Base-by-base conservation (phyloP, 1,140 invertebrate genomes). In the Drosophila miranda region DNA sequence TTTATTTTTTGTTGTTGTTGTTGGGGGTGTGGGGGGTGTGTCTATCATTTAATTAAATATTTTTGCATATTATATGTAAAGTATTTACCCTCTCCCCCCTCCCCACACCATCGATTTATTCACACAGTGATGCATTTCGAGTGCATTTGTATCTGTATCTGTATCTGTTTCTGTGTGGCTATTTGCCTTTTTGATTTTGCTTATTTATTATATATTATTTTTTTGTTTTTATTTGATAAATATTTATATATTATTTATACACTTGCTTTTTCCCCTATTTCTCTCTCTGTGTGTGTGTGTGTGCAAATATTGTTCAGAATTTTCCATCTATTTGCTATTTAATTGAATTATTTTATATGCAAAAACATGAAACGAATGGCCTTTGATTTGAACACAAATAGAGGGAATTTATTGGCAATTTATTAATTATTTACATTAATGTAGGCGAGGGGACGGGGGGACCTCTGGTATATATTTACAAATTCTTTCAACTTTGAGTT, bases 21-120 rank as follows among this genome's bases (percentile, higher is more conserved):
- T 55, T 46, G 63, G 16, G 16, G 16, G 16, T 16, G 16, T 16
- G 16, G 16, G 86, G 60, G 61, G 49, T 79, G 66, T 72, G 57
- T 81, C 50, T 74, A 75, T 75, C 14, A 60, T 76, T 77, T 69
- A 61, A 80, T 84, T 84, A 73, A 73, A 76, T 84, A 68, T 75
- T 80, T 69, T 78, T 70, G 59, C 63, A 66, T 77, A 38, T 38
- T 38, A 38, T 38, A 38, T 38, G 11, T 62, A 67, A 74, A 75
- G 68, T 34, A 62, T 58, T 77, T 76, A 83, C 56, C 58, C 50
- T 67, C 11, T 43, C 46, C 9, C 19, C 38, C 23, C 5, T 5
- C 4, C 23, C 4, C 23, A 0, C 5, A 26, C 67, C 41, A 5
- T 48, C 16, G 16, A 16, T 43, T 45, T 44, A 49, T 67, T 56